A percentile compares a stretch with the other conserved stretches of the same genome.
These are phyloP conservation scores for Dicrostonyx torquatus DNA, from an alignment of 2,797 vertebrate genomes.

Conservation along the genomic window DNA sequence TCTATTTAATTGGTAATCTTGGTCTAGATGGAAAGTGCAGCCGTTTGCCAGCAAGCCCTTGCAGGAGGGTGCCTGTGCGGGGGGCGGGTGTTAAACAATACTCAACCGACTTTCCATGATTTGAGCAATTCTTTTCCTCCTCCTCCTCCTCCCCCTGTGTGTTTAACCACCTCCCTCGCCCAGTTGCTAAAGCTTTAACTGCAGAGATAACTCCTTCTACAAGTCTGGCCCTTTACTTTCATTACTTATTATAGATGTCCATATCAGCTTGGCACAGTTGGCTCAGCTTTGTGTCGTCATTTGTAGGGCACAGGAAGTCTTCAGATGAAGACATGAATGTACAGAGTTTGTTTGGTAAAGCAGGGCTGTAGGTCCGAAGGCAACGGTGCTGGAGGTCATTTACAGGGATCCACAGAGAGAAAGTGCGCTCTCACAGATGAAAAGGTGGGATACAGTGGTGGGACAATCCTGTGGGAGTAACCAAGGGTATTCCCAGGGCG, in stretches of 20 bases:
- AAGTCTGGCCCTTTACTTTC: background rate
- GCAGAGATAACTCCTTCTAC: background rate
- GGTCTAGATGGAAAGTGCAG: background rate
- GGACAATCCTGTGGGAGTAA: background rate
- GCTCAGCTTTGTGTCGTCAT: background rate
- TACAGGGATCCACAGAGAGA: slow-evolving; percentile 40
- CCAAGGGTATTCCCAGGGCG: background rate
- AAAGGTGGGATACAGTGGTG: background rate
- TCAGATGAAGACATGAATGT: background rate
- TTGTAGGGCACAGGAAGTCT: background rate
- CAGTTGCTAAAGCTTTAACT: background rate
- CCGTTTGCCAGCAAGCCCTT: background rate
- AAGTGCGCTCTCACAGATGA: slow-evolving; percentile 40
- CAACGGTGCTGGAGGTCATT: background rate
- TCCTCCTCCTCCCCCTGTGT: background rate
- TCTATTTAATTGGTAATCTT: slow-evolving; percentile 26
- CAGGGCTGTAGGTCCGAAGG: background rate
- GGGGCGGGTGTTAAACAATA: background rate
- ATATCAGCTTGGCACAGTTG: background rate
- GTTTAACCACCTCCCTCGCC: background rate
- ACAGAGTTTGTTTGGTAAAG: background rate
- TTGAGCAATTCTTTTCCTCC: background rate
- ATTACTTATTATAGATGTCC: background rate
- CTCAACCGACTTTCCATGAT: background rate
- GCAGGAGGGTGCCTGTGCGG: background rate